Percentiles rank a stretch among this genome's conserved stretches.
Evolutionary conservation across 2,797 vertebrate genomes (phyloP).

Genomic region (Loriculus beryllinus): DNA sequence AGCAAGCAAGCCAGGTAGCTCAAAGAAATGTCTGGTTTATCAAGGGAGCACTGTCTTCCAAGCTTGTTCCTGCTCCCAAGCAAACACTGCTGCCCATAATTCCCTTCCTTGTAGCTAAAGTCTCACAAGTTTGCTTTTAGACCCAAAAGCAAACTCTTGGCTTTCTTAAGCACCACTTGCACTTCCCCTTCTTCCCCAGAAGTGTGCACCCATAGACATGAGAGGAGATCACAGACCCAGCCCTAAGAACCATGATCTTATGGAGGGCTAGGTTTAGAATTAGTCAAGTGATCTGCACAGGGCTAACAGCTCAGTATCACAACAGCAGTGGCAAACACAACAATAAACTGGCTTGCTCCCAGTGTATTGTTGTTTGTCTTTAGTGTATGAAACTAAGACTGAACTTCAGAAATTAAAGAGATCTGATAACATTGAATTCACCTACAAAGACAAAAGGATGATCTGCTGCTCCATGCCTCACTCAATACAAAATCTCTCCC

Average conservation of each 20-base stretch:
- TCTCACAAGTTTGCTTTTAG: background rate
- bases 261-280: background rate
- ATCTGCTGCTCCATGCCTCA: background rate
- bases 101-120: background rate
- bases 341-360: fast-evolving
- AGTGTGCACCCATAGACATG: fast-evolving
- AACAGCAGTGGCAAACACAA: background rate
- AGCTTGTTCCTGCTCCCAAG: background rate
- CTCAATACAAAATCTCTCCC: background rate
- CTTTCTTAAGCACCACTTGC: background rate
- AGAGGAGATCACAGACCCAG: background rate
- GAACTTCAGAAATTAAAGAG: background rate
- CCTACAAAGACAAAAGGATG: background rate
- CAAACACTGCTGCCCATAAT: background rate
- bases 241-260: background rate
- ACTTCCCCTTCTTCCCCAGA: background rate
- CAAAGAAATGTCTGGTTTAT: background rate
- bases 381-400: background rate
- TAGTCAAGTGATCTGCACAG: fast-evolving
- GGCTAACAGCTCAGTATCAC: background rate
- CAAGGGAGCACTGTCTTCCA: background rate
- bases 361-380: background rate
- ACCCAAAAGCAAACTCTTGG: background rate
- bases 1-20: background rate
- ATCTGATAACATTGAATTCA: background rate